Percentiles rank a stretch among this genome's conserved stretches.
Conservation (phyloP, 2,888 invertebrate species). For the Tryphoninae sp. region DNA sequence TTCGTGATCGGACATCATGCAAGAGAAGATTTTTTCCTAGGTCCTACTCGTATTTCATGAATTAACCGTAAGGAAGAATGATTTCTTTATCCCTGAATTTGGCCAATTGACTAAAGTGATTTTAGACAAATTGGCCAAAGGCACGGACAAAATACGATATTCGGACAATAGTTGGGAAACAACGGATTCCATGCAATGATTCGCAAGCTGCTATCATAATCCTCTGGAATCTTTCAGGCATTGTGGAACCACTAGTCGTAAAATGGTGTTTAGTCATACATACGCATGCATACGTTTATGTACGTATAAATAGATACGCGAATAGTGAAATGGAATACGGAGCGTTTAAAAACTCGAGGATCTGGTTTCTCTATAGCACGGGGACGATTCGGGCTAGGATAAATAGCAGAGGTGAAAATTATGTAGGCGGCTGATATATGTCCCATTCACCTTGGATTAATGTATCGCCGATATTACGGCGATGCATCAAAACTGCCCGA, state of each 20-base stretch:
- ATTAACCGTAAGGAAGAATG: too few species aligned
- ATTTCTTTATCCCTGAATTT: too few species aligned
- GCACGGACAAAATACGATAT: too few species aligned
- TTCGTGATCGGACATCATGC: not conserved
- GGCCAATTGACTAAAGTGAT: too few species aligned
- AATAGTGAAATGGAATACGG: slow-evolving; percentile 2
- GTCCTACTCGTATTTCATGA: too few species aligned
- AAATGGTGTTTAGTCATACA: slow-evolving; percentile 55
- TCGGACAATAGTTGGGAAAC: too few species aligned
- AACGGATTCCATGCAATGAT: too few species aligned
- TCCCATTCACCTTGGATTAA: slow-evolving; percentile 76
- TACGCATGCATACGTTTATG: not conserved
- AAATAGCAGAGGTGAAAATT: slow-evolving; percentile 72
- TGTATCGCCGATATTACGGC: slow-evolving; percentile 77
- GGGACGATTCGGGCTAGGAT: slow-evolving; percentile 57
- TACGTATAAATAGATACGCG: not conserved
- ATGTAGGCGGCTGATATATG: slow-evolving; percentile 74
- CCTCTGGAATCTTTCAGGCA: slow-evolving; percentile 46
- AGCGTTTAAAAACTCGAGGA: slow-evolving; percentile 62
- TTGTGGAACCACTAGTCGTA: slow-evolving; percentile 25
- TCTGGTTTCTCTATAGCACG: slow-evolving; percentile 46
- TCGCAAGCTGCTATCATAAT: not conserved
- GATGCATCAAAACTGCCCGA: slow-evolving; percentile 76
- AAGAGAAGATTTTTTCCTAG: too few species aligned
- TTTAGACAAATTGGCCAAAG: too few species aligned